These are phyloP conservation scores for Arothron firmamentum DNA, from an alignment of 2,113 vertebrate species.

Conservation along the genomic window DNA sequence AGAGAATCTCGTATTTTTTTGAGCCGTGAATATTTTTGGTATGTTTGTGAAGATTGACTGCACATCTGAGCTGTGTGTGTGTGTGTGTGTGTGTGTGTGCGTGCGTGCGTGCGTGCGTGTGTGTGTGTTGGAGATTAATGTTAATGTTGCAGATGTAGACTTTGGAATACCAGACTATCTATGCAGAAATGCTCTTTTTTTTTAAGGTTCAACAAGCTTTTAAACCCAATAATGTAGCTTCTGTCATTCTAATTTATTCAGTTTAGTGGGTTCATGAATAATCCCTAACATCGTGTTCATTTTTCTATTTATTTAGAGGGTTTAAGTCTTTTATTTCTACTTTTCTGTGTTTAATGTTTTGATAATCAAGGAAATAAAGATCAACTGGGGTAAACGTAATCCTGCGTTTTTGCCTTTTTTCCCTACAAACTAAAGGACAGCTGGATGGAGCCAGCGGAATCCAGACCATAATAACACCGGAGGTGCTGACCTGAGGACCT, in stretches of 20 bases:
- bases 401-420: no score
- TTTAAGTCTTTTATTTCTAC: constrained; percentile 22
- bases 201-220: constrained; percentile 57
- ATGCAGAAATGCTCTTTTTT: constrained; percentile 63
- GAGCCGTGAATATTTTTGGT: constrained; percentile 19
- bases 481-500: no score
- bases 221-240: constrained; percentile 51
- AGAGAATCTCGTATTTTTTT: constrained; percentile 14
- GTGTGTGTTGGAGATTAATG: neutral
- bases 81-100: neutral
- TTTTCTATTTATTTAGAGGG: constrained; percentile 38
- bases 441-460: no score
- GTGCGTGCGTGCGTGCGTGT: neutral
- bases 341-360: constrained; percentile 36
- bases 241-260: constrained; percentile 39
- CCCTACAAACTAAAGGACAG: no score
- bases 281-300: constrained; percentile 20
- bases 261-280: constrained; percentile 8
- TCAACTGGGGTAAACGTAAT: constrained; percentile 6
- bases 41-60: constrained; percentile 11
- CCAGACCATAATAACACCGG: no score
- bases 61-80: constrained; percentile 8
- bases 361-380: constrained; percentile 45
- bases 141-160: constrained; percentile 33
- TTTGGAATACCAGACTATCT: constrained; percentile 51